Evolutionary conservation across 2,888 invertebrate species (phyloP), one percentile per base, ranked within the genome.

Genomic region (Tuta absoluta): DNA sequence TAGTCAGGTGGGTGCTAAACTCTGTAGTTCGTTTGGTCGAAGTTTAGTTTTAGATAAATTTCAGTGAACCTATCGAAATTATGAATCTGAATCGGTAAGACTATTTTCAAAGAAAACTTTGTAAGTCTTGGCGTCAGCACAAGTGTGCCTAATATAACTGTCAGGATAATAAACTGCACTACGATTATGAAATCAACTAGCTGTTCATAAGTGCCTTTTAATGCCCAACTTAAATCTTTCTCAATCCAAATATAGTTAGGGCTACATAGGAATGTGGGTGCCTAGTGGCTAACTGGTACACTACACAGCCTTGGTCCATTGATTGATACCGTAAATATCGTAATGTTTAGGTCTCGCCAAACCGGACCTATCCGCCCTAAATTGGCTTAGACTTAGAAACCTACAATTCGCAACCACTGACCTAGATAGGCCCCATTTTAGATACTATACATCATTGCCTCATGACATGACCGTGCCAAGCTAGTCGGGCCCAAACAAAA

Each of bases 361-460:
- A 88, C 89, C 87, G 89, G 90, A 88, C 87, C 80, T 79, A 70
- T 72, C 71, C 78, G 87, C 75, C 84, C 86, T 84, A 80, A 85
- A 86, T 87, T 79, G 80, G 82, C 80, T 78, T 82, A 79, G 33
- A 33, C 80, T 78, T 75, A 84, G 80, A 84, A 82, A 80, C 79
- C 80, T 67, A 77, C 79, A 81, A 81, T 84, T 79, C 79, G 75
- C 76, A 76, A 75, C 77, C 67, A 75, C 68, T 79, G 82, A 68
- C 81, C 82, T 75, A 82, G 74, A 45, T 45, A 45, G 3, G 8
- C 10, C 33, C 17, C 66, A 81, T 80, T 80, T 74, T 75, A 73
- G 76, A 77, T 72, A 72, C 72, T 73, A 78, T 79, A 77, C 79
- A 80, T 79, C 75, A 77, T 17, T 33, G 10, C 24, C n/a, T 51